Evolutionary conservation across 2,113 vertebrate species (phyloP), one percentile per base, ranked within the genome.

Genomic region (Anguilla japonica): DNA sequence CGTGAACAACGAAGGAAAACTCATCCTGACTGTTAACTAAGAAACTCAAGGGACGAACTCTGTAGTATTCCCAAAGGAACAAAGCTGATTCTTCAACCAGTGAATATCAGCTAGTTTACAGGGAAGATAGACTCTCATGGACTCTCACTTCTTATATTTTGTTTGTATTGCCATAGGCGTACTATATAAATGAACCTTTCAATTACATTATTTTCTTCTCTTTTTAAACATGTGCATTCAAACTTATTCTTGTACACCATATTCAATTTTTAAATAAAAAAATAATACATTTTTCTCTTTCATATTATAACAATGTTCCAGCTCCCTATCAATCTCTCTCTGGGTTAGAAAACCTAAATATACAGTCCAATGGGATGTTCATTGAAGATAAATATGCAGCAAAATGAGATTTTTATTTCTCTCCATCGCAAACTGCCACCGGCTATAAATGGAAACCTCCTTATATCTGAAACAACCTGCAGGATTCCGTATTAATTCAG

Each of bases 401-500:
- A 11, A 75, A 75, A 75, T 75, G 67, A 75, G 67, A 63, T 75
- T 75, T 75, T 75, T 75, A 75, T 75, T 75, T 75, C 22, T 34
- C 11, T 34, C 26, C n/a, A 29, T 29, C 34, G 67, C n/a, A 2
- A 13, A 75, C 67, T 34, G 67, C 67, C 7, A n/a, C 67, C 29
- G 67, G n/a, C 67, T 29, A 34, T 75, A 75, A 11, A 11, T 75
- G 67, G 1, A 75, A 34, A 11, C n/a, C 50, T 53, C n/a, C 18
- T 60, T 60, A 60, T 75, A 75, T 75, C 9, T 29, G 67, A 75
- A 75, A 29, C 7, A 15, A 63, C 60, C 22, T 26, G 22, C 67
- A 75, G 67, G 9, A 75, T 75, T 60, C n/a, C 1, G 7, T 75
- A 5, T 75, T 75, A 11, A 75, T 7, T 29, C n/a, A 29, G n/a